Evolutionary conservation across 1,140 invertebrate species (phyloP).

Genomic region (Harpegnathos saltator): DNA sequence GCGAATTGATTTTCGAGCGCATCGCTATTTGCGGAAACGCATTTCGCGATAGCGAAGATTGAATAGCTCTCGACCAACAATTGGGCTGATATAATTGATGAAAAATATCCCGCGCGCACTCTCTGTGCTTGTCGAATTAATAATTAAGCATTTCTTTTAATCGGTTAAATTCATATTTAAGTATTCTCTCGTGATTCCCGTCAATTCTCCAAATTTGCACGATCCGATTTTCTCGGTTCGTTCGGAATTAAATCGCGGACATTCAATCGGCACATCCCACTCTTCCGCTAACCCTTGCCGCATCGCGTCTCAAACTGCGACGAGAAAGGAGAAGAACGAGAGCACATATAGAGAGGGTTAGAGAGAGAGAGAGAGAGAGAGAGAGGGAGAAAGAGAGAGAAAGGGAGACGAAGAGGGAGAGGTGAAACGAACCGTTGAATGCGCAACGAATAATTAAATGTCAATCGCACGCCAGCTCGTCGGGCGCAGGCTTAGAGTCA

Average conservation of each 20-base stretch:
- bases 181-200: not conserved
- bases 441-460: conserved; percentile 69
- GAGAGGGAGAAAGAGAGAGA: conserved; percentile 3
- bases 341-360: too few relatives aligned
- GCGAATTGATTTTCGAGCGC: not conserved
- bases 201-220: not conserved
- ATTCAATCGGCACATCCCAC: not conserved
- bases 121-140: not conserved
- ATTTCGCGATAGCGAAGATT: not conserved
- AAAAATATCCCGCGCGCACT: not conserved
- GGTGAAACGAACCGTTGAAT: conserved; percentile 45
- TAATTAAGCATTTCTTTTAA: conserved; percentile 12
- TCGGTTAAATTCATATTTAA: not conserved
- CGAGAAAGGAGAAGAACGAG: conserved; percentile 12
- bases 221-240: not conserved
- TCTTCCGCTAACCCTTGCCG: not conserved
- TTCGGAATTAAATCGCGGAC: not conserved
- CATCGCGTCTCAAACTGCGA: not conserved
- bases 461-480: conserved; percentile 53
- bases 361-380: too few relatives aligned
- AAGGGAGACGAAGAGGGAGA: not conserved
- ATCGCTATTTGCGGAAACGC: not conserved
- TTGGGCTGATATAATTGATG: not conserved
- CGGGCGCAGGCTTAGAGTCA: conserved; percentile 29
- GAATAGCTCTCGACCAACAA: not conserved